Conservation (phyloP, 2,113 vertebrate genomes). For the Dipodomys merriami region DNA sequence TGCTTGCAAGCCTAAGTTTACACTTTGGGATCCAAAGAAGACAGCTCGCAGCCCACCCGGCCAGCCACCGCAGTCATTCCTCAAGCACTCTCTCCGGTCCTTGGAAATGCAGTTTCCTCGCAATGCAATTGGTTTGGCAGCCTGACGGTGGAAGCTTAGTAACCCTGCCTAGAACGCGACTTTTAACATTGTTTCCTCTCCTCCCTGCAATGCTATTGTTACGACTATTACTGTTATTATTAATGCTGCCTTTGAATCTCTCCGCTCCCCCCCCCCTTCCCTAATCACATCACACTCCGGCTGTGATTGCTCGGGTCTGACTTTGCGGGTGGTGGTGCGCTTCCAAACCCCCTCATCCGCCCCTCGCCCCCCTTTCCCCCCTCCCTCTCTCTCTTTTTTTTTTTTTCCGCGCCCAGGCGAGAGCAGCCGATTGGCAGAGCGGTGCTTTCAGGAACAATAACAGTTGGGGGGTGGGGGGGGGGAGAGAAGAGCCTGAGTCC, state of each 20-base stretch:
- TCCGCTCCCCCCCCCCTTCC: slow-evolving; percentile 19
- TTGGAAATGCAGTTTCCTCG: slow-evolving; percentile 39
- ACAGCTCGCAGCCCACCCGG: not conserved
- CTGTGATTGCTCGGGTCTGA: slow-evolving; percentile 83
- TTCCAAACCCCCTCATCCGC: slow-evolving; percentile 71
- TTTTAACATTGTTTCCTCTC: not conserved
- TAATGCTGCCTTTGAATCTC: not conserved
- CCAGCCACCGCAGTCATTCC: not conserved
- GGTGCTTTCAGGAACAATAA: slow-evolving; percentile 80
- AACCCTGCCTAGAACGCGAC: slow-evolving; percentile 4
- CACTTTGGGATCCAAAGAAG: slow-evolving; percentile 35
- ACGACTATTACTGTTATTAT: not conserved
- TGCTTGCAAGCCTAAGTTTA: slow-evolving; percentile 52
- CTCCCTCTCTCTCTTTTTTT: slow-evolving; percentile 69
- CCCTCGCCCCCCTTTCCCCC: slow-evolving; percentile 62
- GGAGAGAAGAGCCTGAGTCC: slow-evolving; percentile 56
- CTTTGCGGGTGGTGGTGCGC: slow-evolving; percentile 74
- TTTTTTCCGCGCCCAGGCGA: slow-evolving; percentile 82
- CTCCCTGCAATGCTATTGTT: slow-evolving; percentile 31
- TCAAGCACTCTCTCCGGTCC: not conserved
- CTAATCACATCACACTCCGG: slow-evolving; percentile 67
- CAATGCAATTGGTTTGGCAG: slow-evolving; percentile 43
- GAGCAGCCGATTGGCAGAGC: slow-evolving; percentile 83
- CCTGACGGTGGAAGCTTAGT: not conserved
- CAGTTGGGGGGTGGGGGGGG: slow-evolving; percentile 64